Base-by-base conservation (phyloP, 2,888 invertebrate species). In the Athetis lepigone region DNA sequence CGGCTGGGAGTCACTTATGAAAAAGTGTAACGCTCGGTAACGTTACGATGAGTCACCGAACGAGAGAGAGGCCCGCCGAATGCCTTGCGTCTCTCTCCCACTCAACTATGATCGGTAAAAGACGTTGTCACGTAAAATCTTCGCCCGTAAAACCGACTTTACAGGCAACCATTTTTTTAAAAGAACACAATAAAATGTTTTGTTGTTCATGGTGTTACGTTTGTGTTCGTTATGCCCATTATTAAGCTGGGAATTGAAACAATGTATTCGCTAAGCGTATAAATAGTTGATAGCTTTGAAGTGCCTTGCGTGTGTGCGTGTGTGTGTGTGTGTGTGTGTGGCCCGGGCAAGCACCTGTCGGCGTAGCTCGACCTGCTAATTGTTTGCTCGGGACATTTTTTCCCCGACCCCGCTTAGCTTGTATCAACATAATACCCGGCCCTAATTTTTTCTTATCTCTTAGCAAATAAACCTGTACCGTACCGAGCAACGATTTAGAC, bases 341-440 rank as follows among this genome's bases (percentile, higher is more conserved):
- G 49, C 54, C 52, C 67, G 67, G 62, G 75, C 72, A 42, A 58
- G 80, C 77, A 79, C 79, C 80, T 79, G 79, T 79, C 75, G 68
- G 49, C 50, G 29, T 52, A 60, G 49, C 43, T 58, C 76, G 66
- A 80, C 72, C 71, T 79, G 74, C 60, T 70, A 65, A 61, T 66
- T 76, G 74, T 77, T 79, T 75, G 69, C 54, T 57, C 45, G 54
- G 62, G 68, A 70, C 62, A 59, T 74, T 75, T 77, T 79, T 77
- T 64, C 49, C 45, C 47, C 39, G 39, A 61, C 25, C 43, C 46
- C 64, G 67, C 64, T 64, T 73, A 54, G 67, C 64, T 64, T 73
- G 56, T 77, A 70, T 77, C 69, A 76, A 79, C 64, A 70, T 71
- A 43, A 67, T 67, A 57, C 61, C 21, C 36, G 49, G 13, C 63